A percentile compares a stretch with the other conserved stretches of the same genome.
phyloP scores from a whole-genome alignment of 2,113 vertebrate genomes.

The Proteles cristata region DNA sequence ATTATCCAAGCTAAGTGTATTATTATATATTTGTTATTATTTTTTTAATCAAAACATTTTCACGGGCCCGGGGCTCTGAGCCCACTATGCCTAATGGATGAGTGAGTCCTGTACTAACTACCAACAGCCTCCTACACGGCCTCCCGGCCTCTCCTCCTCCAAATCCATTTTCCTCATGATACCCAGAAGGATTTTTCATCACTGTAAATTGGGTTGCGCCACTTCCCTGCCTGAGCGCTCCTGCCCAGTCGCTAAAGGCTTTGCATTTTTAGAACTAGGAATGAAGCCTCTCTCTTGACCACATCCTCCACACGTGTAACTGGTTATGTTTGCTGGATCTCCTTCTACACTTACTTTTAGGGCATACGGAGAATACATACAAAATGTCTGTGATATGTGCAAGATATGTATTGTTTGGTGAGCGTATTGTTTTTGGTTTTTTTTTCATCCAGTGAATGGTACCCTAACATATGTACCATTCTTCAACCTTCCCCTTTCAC shows the following conservation, averaged over 20 bases:
- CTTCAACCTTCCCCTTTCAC: neutral
- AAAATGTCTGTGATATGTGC: neutral
- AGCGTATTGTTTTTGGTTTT: neutral
- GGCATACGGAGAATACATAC: neutral
- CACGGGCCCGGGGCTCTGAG: neutral
- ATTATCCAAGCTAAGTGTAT: neutral
- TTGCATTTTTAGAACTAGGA: neutral
- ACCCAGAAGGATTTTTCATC: neutral
- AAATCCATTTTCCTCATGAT: neutral
- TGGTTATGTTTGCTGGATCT: neutral
- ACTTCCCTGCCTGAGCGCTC: neutral
- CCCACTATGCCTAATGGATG: neutral
- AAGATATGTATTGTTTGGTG: neutral
- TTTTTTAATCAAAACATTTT: slow-evolving; percentile 35
- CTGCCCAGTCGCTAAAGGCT: neutral
- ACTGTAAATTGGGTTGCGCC: neutral
- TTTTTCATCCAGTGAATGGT: neutral
- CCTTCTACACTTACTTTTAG: neutral
- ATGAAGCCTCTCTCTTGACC: neutral
- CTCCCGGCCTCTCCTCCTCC: neutral
- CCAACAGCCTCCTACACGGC: neutral
- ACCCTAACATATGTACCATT: neutral
- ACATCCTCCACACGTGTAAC: neutral
- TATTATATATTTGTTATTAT: neutral
- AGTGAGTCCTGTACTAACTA: neutral